Base-by-base conservation (phyloP, 2,888 invertebrate genomes). In the Eledona agricola region DNA sequence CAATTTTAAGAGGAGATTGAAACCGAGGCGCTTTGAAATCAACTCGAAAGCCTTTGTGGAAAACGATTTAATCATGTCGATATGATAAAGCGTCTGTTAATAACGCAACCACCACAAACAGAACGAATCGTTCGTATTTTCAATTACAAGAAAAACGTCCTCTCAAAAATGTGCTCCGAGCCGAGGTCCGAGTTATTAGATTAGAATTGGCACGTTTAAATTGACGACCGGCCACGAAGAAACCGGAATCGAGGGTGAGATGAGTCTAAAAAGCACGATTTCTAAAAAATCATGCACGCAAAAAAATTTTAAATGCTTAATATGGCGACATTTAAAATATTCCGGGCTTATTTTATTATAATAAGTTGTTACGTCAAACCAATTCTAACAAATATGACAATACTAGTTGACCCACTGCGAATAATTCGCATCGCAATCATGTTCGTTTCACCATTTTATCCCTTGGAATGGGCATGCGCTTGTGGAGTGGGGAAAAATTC, bases 1-100 rank as follows among this genome's bases (percentile, higher is more conserved):
- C 17, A 42, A 28, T 42, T 42, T 37, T 37, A 31, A 31, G 2
- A 15, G 31, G 31, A 31, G n/a, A n/a, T n/a, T n/a, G 15, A 31
- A 15, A 31, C n/a, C n/a, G n/a, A n/a, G 7, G 20, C 20, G 1
- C 20, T 34, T 19, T 10, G 10, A 20, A 22, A 20, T 10, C 26
- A 16, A n/a, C 10, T 10, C 20, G 12, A 22, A 22, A 11, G n/a
- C n/a, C n/a, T n/a, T n/a, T n/a, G n/a, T n/a, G n/a, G n/a, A n/a
- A 13, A 25, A 25, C 16, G 25, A 38, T 38, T 38, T 38, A 25
- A 38, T 38, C 38, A 25, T 25, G 7, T 35, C 5, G 22, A 35
- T 35, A 32, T 17, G 32, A 17, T n/a, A 32, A 17, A 32, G 32
- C 32, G 15, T 12, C 16, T 35, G 9, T 12, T 25, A 38, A 38